Percentiles rank a stretch among this genome's conserved stretches.
Conservation (phyloP, 2,113 vertebrate species). For the Heptranchias perlo region DNA sequence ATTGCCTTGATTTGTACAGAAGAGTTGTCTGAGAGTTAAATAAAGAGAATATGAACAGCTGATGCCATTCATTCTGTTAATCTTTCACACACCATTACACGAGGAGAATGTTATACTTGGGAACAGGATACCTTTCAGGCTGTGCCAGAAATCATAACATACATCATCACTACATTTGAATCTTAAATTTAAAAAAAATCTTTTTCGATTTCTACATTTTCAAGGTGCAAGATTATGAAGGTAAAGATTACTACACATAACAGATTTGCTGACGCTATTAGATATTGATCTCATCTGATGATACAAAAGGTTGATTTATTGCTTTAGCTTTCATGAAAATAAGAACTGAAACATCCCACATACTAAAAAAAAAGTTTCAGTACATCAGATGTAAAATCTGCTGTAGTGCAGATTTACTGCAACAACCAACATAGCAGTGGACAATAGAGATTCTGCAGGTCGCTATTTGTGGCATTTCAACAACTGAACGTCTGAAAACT, state of each 20-base stretch:
- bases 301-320: neutral
- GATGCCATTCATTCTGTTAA: constrained; percentile 20
- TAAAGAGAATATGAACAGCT: constrained; percentile 20
- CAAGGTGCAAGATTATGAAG: neutral
- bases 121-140: constrained; percentile 12
- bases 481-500: constrained; percentile 6
- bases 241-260: no score
- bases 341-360: neutral
- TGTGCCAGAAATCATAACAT: neutral
- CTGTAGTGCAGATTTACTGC: neutral
- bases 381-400: neutral
- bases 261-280: neutral
- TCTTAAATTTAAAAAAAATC: neutral
- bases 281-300: neutral
- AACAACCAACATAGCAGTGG: neutral
- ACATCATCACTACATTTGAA: neutral
- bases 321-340: neutral
- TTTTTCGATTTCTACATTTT: neutral
- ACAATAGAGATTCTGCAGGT: neutral
- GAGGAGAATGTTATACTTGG: constrained; percentile 8
- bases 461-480: neutral
- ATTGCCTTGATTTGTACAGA: neutral
- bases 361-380: neutral
- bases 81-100: neutral
- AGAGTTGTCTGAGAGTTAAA: constrained; percentile 17